Conservation (phyloP, 2,797 vertebrate genomes). For the Megaceryle alcyon region DNA sequence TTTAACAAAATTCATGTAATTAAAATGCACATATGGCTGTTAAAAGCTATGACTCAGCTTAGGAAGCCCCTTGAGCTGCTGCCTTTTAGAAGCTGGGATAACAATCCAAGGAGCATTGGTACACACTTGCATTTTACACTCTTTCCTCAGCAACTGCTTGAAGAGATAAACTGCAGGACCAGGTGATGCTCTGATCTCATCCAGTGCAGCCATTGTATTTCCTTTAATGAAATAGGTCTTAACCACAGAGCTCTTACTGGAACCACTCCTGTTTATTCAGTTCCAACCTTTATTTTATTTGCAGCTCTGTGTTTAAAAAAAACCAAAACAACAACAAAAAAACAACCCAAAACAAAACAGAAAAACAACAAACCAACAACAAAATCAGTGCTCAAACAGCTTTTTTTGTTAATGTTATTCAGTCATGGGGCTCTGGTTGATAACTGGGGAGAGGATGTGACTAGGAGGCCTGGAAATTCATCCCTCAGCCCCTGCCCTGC, state of each 20-base stretch:
- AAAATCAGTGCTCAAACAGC: background rate
- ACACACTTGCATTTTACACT: background rate
- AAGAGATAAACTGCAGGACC: background rate
- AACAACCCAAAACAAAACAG: background rate
- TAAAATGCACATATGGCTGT: background rate
- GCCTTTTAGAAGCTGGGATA: background rate
- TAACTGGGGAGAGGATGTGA: background rate
- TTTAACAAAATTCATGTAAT: background rate
- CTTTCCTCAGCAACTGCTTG: background rate
- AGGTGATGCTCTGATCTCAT: background rate
- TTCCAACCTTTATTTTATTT: background rate
- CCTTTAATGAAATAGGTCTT: background rate
- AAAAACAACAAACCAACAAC: background rate
- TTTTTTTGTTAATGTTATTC: background rate
- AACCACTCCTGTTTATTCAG: background rate
- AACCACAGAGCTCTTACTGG: background rate
- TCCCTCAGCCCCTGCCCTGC: background rate
- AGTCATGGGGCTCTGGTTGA: background rate
- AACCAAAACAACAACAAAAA: no score
- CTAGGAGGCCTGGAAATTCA: background rate
- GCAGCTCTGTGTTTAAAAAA: background rate
- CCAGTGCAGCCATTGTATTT: accelerated
- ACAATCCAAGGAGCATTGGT: background rate
- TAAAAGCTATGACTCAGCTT: background rate
- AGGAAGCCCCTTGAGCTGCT: background rate